These are phyloP conservation scores for Popillia japonica DNA, from an alignment of 1,140 invertebrate species.

Conservation along the genomic window DNA sequence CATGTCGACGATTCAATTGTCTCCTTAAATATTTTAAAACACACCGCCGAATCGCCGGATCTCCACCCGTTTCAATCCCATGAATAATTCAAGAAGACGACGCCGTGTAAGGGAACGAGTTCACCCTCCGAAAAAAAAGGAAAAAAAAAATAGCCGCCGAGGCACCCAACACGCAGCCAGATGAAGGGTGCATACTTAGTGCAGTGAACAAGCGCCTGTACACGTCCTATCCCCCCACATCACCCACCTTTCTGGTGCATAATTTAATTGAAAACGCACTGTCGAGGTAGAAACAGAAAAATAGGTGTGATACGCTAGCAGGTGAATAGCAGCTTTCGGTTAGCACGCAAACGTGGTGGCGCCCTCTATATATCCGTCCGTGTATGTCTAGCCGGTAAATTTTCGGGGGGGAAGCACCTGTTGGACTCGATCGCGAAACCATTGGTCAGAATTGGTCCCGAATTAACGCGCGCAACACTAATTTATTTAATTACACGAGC, in stretches of 20 bases:
- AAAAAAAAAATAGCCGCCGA: not conserved
- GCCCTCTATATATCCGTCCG: not conserved
- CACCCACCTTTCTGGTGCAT: not conserved
- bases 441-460: not conserved
- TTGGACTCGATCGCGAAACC: constrained; percentile 12
- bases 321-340: not conserved
- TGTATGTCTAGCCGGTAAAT: not conserved
- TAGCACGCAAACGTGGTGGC: not conserved
- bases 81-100: not conserved
- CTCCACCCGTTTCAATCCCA: not conserved
- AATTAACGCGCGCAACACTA: constrained; percentile 8
- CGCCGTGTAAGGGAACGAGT: not conserved
- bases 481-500: constrained; percentile 2
- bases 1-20: constrained; percentile 14
- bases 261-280: not conserved
- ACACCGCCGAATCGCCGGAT: not conserved
- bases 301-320: not conserved
- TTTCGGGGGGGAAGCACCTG: constrained; percentile 7
- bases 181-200: constrained; percentile 5
- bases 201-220: not conserved
- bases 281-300: not conserved
- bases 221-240: not conserved
- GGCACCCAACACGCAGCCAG: not conserved
- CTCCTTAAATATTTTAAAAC: constrained; percentile 16
- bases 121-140: not conserved